Base-by-base conservation (phyloP, 2,888 invertebrate genomes). In the Leptinotarsa juncta region DNA sequence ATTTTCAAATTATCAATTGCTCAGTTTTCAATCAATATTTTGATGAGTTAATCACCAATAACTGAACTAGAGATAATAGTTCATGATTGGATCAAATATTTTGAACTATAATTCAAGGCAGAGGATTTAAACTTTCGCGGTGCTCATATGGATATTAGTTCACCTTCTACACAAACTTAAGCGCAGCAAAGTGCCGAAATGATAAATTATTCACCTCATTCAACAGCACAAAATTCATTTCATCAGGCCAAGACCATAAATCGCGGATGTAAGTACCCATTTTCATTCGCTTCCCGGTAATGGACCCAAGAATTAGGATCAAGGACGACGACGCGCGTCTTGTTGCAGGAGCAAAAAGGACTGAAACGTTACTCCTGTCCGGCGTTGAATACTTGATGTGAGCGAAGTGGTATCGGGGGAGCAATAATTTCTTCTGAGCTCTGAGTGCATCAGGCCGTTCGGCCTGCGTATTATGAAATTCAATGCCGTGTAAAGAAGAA, bases 371-470 rank as follows among this genome's bases (percentile, higher is more conserved):
- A 62, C 65, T 67, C 60, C 67, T 72, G 77, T 74, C 77, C 77
- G 72, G 75, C 68, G 74, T 68, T 78, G 80, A 80, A 81, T 81
- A 79, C 75, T 80, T 78, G 78, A 78, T 79, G 79, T 65, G 70
- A 74, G 70, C 65, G 75, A 80, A 82, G 79, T 74, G 79, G 79
- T 77, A 79, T 79, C 80, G 75, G 65, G 80, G 78, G 81, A 81
- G 78, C 71, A 74, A 80, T 77, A 75, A 73, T 81, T 80, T 80
- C 78, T 79, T 78, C 71, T 71, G 71, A 74, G 75, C 72, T 66
- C 71, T 79, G 81, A 82, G 82, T 82, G 81, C 81, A 79, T 80
- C 70, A 67, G 74, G 79, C 78, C 71, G 77, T 75, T 75, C 65
- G 72, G 67, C 71, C 55, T 66, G 73, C 70, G 72, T 76, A 74